Evolutionary conservation across 2,888 invertebrate genomes (phyloP), one percentile per base, ranked within the genome.

Genomic region (Helobdella robusta): DNA sequence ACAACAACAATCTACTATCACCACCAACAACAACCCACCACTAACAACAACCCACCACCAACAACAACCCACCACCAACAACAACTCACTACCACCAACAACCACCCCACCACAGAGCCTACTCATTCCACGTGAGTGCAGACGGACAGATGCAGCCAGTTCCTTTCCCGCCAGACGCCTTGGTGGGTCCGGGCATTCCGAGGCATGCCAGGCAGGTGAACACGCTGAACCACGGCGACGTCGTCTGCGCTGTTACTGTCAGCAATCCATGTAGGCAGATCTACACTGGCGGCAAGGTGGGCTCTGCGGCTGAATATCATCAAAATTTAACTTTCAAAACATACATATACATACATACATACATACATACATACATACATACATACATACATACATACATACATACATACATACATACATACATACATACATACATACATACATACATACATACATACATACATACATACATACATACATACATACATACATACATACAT

Each of bases 221-320:
- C 78, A 89, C 91, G 4, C 80, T 95, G 69, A 89, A 88, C 69
- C 95, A 97, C 80, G 95, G 95, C 11, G 95, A 95, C 80, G 94
- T 95, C 52, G 95, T 95, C 40, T 95, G 95, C 79, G 95, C 94
- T 0, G 95, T 97, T 60, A 94, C 95, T 59, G 87, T 97, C 77
- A 89, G 91, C 67, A 78, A 79, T 70, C 78, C 79, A 3, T 78
- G 77, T 35, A 68, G 78, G 68, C 77, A 79, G 69, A 78, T 79
- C 40, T 97, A 94, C 81, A 97, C 97, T 0, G 97, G 94, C 32
- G 94, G 94, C 69, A 95, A 94, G 81, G 80, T 79, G 50, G 11
- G 59, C 52, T 11, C 6, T 50, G 20, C 8, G n/a, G 20, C 40
- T 40, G 11, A 18, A 15, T 40, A 18, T 18, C 11, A 15, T 40